Conservation (phyloP, 2,797 vertebrate species). For the Balearica regulorum region DNA sequence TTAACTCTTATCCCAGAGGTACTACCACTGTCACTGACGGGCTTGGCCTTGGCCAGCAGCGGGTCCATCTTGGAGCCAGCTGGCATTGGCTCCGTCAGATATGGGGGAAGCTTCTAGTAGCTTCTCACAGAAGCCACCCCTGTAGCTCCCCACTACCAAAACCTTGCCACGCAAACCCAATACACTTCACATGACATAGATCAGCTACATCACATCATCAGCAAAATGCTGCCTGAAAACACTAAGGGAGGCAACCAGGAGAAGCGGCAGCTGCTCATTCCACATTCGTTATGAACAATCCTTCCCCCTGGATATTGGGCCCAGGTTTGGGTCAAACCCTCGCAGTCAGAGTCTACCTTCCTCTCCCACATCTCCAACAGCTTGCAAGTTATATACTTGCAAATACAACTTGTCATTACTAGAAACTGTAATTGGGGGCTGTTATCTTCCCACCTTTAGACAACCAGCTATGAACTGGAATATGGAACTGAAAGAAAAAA, state of each 20-base stretch:
- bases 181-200: neutral
- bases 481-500: neutral
- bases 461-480: neutral
- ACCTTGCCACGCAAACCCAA: too few relatives aligned
- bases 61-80: too few relatives aligned
- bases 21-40: too few relatives aligned
- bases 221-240: neutral
- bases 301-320: neutral
- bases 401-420: neutral
- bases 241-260: neutral
- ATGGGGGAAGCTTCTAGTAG: too few relatives aligned
- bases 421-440: neutral
- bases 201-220: neutral
- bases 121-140: too few relatives aligned
- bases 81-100: too few relatives aligned
- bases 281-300: accelerated
- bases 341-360: neutral
- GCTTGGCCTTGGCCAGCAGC: too few relatives aligned
- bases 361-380: neutral
- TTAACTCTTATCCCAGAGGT: too few relatives aligned
- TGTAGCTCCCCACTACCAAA: too few relatives aligned
- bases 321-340: neutral
- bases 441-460: neutral
- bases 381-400: neutral
- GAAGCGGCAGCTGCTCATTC: neutral